phyloP scores from a whole-genome alignment of 2,797 vertebrate genomes.

The Hydrolagus colliei region DNA sequence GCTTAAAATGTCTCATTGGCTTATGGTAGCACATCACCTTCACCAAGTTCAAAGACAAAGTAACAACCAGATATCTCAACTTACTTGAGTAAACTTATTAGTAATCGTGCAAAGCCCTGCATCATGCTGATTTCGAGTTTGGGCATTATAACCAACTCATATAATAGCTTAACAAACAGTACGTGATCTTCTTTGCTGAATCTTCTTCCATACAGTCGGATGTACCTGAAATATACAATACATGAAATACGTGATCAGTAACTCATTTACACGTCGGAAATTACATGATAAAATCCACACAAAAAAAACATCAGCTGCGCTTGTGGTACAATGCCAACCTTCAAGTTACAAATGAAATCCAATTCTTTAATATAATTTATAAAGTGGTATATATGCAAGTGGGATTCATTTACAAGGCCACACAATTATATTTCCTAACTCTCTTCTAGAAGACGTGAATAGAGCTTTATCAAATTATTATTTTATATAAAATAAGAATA shows the following conservation, averaged over 20 bases:
- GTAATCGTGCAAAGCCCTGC: conserved; percentile 88
- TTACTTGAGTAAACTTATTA: conserved; percentile 94
- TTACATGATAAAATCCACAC: background rate
- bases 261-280: background rate
- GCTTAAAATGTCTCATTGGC: background rate
- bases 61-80: conserved; percentile 39
- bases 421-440: too few species aligned
- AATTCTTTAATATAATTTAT: too few species aligned
- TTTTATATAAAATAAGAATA: too few species aligned
- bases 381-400: too few species aligned
- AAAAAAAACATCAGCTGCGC: too few species aligned
- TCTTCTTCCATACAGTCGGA: conserved; percentile 89
- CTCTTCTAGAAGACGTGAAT: too few species aligned
- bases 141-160: conserved; percentile 87
- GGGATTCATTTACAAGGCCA: too few species aligned
- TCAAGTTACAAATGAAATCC: background rate
- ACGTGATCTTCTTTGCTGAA: conserved; percentile 98
- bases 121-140: conserved; percentile 96
- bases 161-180: conserved; percentile 88
- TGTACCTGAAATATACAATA: conserved; percentile 65
- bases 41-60: background rate
- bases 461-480: too few species aligned
- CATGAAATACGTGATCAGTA: background rate
- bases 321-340: background rate
- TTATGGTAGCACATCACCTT: too few species aligned